These are phyloP conservation scores for Ctenopoma kingsleyae DNA, from an alignment of 2,797 vertebrate species.

Conservation along the genomic window DNA sequence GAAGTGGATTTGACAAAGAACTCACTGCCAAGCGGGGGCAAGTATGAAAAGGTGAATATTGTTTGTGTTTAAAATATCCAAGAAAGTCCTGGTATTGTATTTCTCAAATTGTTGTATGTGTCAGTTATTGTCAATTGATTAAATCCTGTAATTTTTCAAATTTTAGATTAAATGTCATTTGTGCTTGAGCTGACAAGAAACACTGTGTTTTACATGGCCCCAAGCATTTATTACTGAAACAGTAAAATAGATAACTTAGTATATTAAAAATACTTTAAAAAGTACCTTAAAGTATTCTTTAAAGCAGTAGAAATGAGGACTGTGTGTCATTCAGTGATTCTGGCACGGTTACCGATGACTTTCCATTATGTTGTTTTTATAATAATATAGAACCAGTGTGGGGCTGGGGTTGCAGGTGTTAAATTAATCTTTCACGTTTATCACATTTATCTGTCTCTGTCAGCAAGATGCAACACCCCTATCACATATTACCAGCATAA, in stretches of 20 bases:
- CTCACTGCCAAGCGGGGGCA: slow-evolving; percentile 90
- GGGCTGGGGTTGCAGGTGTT: slow-evolving; percentile 18
- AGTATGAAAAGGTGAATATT: slow-evolving; percentile 83
- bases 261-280: not conserved
- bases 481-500: slow-evolving; percentile 49
- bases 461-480: slow-evolving; percentile 28
- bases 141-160: too few relatives aligned
- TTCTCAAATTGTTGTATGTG: too few relatives aligned
- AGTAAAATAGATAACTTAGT: not conserved
- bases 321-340: slow-evolving; percentile 1
- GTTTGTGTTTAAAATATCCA: not conserved
- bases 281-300: not conserved
- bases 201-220: too few relatives aligned
- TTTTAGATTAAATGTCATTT: too few relatives aligned
- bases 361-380: slow-evolving; percentile 34
- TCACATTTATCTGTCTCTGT: slow-evolving; percentile 52
- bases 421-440: slow-evolving; percentile 35
- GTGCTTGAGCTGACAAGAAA: not conserved
- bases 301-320: slow-evolving; percentile 4
- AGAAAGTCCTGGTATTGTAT: not conserved
- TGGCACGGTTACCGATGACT: not conserved
- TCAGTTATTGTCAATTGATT: too few relatives aligned
- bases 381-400: slow-evolving; percentile 36
- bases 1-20: slow-evolving; percentile 93
- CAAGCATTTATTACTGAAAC: not conserved